phyloP scores from a whole-genome alignment of 2,888 invertebrate genomes.

The Rhingia rostrata region DNA sequence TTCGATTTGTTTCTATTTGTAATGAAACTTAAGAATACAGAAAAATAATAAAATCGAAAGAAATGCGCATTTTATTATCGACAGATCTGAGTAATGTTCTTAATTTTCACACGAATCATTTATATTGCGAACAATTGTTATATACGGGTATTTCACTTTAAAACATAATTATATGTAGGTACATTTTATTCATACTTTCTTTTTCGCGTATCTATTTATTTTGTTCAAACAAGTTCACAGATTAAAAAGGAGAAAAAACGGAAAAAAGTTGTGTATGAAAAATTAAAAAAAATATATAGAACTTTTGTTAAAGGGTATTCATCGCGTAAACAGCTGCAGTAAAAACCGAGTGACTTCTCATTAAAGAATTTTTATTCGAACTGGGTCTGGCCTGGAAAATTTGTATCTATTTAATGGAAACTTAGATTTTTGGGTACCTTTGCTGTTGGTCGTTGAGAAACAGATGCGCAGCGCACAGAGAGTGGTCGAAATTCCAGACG shows the following conservation, averaged over 20 bases:
- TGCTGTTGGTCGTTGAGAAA: slow-evolving; percentile 61
- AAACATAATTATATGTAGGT: neutral
- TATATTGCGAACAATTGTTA: slow-evolving; percentile 3
- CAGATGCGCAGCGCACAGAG: slow-evolving; percentile 69
- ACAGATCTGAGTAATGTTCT: slow-evolving; percentile 46
- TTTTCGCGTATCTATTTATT: slow-evolving; percentile 28
- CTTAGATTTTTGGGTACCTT: slow-evolving; percentile 52
- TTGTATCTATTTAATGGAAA: slow-evolving; percentile 75
- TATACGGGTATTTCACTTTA: neutral
- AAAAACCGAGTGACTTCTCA: slow-evolving; percentile 69
- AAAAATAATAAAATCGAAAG: slow-evolving; percentile 6
- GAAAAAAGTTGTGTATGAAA: slow-evolving; percentile 35
- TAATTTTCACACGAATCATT: slow-evolving; percentile 30
- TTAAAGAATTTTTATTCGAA: slow-evolving; percentile 75
- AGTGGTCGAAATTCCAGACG: too few relatives aligned
- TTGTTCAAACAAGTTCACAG: slow-evolving; percentile 49
- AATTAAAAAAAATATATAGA: slow-evolving; percentile 22
- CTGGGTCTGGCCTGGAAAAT: slow-evolving; percentile 77
- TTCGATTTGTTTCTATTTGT: neutral
- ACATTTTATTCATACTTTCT: slow-evolving; percentile 6
- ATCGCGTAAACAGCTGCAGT: slow-evolving; percentile 72
- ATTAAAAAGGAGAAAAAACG: slow-evolving; percentile 44
- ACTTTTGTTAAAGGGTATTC: slow-evolving; percentile 63
- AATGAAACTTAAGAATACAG: slow-evolving; percentile 14
- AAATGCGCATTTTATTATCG: slow-evolving; percentile 66